Base-by-base conservation (phyloP, 2,888 invertebrate genomes). In the Octodonta nipae region DNA sequence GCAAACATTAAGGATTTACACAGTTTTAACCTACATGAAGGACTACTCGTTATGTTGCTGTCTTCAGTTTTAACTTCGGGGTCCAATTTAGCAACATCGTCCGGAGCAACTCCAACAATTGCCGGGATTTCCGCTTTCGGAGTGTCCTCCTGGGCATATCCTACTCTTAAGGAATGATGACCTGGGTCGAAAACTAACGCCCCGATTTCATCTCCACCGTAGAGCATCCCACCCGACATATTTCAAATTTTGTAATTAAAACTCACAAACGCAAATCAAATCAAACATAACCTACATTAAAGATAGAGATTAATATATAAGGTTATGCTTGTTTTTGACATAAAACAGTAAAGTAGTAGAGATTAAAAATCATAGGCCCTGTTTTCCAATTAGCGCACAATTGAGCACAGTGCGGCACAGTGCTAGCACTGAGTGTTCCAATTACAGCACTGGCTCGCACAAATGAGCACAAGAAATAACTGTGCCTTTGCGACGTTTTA, bases 91-190 rank as follows among this genome's bases (percentile, higher is more conserved):
- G 76, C 69, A 1, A 73, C 68, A 26, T 67, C 65, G 38, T 66
- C 71, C 16, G 87, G 86, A 7, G 78, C 77, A 5, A 89, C 77
- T 1, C 93, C 95, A 15, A 92, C 82, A 25, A 85, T 80, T 0
- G 91, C 82, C 0, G 95, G 93, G 35, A 95, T 91, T 69, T 96
- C 95, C 2, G 91, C 89, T 67, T 96, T 98, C 2, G 98, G 98
- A n/a, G 89, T 87, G 58, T 99, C 98, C 60, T 98, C 98, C 52
- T 93, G 92, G 5, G 92, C 92, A 67, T 88, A 93, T 33, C 92
- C 93, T 29, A 87, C 87, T 35, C 92, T 69, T 32, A 92, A 64
- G 0, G 88, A 85, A 63, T 85, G 83, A 47, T 88, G 86, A 0
- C 91, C 98, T 5, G 93, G 80, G 61, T 99, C 98, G 55, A 98